Base-by-base conservation (phyloP, 2,113 vertebrate species). In the Hiodon tergisus region DNA sequence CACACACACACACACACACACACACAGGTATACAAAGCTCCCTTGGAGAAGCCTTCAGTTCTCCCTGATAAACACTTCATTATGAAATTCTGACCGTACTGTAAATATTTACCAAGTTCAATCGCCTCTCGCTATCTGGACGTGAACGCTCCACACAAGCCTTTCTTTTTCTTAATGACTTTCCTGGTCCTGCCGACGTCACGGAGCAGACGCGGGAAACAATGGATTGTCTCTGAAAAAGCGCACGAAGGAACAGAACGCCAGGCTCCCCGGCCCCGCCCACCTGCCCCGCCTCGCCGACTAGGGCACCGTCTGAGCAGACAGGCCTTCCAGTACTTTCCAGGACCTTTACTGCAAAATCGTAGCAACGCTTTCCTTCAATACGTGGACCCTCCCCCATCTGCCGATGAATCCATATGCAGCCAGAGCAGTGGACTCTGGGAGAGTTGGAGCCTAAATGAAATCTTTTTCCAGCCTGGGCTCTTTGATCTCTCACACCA, bases 51-150 rank as follows among this genome's bases (percentile, higher is more conserved):
- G 74, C 76, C 78, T 74, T 77, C 74, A 81, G 85, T 83, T 82
- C 79, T 70, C 80, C 74, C 84, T 86, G 85, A 90, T 89, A 89
- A 91, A 90, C 87, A 89, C 83, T 86, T 88, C 81, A 86, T 90
- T 86, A 89, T 89, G 84, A 89, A 90, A 90, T 84, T 82, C 82
- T 86, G 79, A 90, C 83, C 81, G 86, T 85, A 88, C 84, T 69
- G 86, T 91, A 86, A 91, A 91, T 92, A 91, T 92, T 91, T 89
- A 83, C 83, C 69, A 54, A 60, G 13, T 31, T 77, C 86, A 90
- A 91, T 89, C 88, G 46, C 69, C 71, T 31, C n/a, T 70, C 75
- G 84, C 88, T 91, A 91, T 90, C 89, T 89, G 78, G 77, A 79
- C 77, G 65, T 88, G 87, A 91, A 89, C 87, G 81, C 80, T 77